Evolutionary conservation across 2,113 vertebrate species (phyloP), one percentile per base, ranked within the genome.

Genomic region (Agelaius tricolor): DNA sequence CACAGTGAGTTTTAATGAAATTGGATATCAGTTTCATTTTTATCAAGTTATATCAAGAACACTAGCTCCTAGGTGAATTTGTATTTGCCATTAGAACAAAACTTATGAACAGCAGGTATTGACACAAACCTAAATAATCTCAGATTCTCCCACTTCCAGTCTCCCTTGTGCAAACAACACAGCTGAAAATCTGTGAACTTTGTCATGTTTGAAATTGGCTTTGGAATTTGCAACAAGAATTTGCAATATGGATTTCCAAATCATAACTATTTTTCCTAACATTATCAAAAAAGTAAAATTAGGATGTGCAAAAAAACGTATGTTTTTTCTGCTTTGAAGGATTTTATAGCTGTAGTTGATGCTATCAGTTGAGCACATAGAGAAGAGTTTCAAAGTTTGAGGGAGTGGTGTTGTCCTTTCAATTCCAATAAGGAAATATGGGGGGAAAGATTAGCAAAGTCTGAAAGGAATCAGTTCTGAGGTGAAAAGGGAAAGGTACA

Each of bases 21-120:
- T 16, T 88, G 58, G 46, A 4, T 96, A 92, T 89, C 80, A 51
- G 30, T 91, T 94, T 87, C 61, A 41, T 69, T 92, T 69, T 87
- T 85, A 80, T 89, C 79, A 59, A 39, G 30, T 91, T 77, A 20
- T 49, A 86, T 73, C 52, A 87, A 46, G 86, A 96, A 63, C 9
- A n/a, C 44, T 6, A 7, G 5, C 24, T 87, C 55, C 55, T 78
- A 0, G 33, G 47, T 41, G 65, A 74, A 72, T 89, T 86, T n/a
- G 3, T 94, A 62, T 94, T 91, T 88, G 27, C 61, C 23, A 20
- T 79, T 77, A 73, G 68, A 83, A 80, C 22, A 72, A 90, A 89
- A 86, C 15, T 54, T 90, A 69, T 1, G 18, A 84, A 59, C 28
- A 39, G 46, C 17, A 44, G 37, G 15, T 78, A 76, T 46, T 82